Base-by-base conservation (phyloP, 37 sponge, comb jelly and placozoan genomes). In the Chondrilla cf. caribensis region DNA sequence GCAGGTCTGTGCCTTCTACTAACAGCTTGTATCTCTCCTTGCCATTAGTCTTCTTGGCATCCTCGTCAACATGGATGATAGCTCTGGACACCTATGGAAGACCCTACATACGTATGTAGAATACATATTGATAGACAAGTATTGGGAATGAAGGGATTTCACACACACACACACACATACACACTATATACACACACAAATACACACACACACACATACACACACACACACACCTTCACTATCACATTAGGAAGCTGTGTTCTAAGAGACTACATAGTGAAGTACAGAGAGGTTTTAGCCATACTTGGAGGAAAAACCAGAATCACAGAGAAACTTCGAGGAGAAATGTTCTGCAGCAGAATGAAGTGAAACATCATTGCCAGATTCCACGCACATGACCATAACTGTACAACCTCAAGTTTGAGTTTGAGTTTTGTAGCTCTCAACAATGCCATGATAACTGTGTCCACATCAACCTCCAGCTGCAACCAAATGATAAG, bases 1-100 rank as follows among this genome's bases (percentile, higher is more conserved):
- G 79, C 42, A 98, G 83, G 85, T 93, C 86, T 68, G 73, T 83
- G 8, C 98, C 96, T 84, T 98, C 98, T 19, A 98, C 98, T 22
- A 93, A 83, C 58, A 98, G 85, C 70, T 98, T 98, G 87, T 91
- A 98, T 41, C 80, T 82, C 54, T 90, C 85, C 43, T 83, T 81
- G 7, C 57, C 65, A 0, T 79, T 79, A 24, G 35, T 24, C 31
- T 64, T 82, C 24, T 78, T 87, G 24, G 83, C 82, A 39, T 58
- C 28, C 17, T 88, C 85, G 83, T 92, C 95, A 80, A 86, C 86
- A 59, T 95, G 96, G 78, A 98, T 98, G 38, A 98, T 95, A 22
- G 96, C 95, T 15, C 98, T 58, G 57, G 77, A 89, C 33, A 98
- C 94, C 39, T 85, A 64, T 6, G 73, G 89, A 11, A 98, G 90